Evolutionary conservation across 1,140 invertebrate genomes (phyloP), one percentile per base, ranked within the genome.

Genomic region (Manduca sexta): DNA sequence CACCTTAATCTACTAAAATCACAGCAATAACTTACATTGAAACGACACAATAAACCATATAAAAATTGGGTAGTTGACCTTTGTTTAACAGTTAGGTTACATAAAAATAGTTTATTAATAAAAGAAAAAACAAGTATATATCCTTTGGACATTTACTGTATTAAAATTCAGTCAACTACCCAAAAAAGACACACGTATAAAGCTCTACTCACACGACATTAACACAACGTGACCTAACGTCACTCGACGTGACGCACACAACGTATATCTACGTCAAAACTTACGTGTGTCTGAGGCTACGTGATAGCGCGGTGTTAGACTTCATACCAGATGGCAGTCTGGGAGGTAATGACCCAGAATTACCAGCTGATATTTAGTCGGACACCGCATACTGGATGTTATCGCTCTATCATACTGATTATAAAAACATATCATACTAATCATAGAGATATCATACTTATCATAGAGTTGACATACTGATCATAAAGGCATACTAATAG

Each of bases 321-420:
- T 59, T 65, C 84, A 94, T 95, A 95, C 91, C 93, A 94, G 89
- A 90, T 89, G 91, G 92, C 92, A 95, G 90, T 89, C 93, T 93
- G 93, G 89, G 90, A 75, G 88, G 56, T 21, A 52, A 67, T 55
- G 62, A 73, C 93, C 94, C 94, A 96, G 94, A 95, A 96, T 96
- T 97, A 96, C 94, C 93, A 95, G 94, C 93, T 97, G 94, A 96
- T 97, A 97, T 96, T 96, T 93, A 89, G 91, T 89, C 74, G 67
- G 52, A 50, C 16, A 35, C 50, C 74, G 66, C 26, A 26, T n/a
- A 12, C 14, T 35, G 14, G 14, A 35, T 10, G 8, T 31, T n/a
- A n/a, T n/a, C n/a, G n/a, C n/a, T n/a, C n/a, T n/a, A n/a, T n/a
- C n/a, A n/a, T 12, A 35, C 6, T 12, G 14, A 1, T 35, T 35